Evolutionary conservation across 2,797 vertebrate genomes (phyloP).

Genomic region (Lepidocolaptes lacrymiger): DNA sequence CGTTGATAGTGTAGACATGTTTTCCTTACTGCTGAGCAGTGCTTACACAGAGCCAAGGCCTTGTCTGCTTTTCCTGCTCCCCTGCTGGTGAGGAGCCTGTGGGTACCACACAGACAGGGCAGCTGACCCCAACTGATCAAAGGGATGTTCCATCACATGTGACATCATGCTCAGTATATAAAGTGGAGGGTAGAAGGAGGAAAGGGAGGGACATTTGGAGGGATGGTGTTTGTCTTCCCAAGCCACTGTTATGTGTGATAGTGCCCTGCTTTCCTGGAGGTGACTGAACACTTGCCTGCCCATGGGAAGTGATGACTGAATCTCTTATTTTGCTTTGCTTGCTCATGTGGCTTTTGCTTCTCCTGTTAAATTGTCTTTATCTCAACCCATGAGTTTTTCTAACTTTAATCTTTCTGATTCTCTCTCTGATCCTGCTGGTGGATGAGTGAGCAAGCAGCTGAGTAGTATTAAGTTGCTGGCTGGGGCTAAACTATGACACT

Average conservation of each 20-base stretch:
- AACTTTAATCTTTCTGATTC: background rate
- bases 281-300: background rate
- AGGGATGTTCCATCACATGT: background rate
- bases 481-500: background rate
- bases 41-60: background rate
- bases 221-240: background rate
- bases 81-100: background rate
- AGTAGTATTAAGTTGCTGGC: background rate
- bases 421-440: background rate
- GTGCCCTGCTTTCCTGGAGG: background rate
- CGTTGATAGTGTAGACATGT: background rate
- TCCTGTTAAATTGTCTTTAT: background rate
- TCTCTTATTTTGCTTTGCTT: background rate
- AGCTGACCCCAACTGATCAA: background rate
- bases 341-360: background rate
- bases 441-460: background rate
- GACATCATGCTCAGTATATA: background rate
- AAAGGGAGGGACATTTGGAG: background rate
- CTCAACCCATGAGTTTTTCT: background rate
- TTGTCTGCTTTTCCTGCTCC: background rate
- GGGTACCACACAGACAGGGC: background rate
- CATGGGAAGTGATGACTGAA: background rate
- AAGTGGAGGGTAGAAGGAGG: background rate
- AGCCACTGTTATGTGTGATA: accelerated
- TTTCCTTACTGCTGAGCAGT: background rate